phyloP scores from a whole-genome alignment of 2,888 invertebrate species.

The Tipula helvola region DNA sequence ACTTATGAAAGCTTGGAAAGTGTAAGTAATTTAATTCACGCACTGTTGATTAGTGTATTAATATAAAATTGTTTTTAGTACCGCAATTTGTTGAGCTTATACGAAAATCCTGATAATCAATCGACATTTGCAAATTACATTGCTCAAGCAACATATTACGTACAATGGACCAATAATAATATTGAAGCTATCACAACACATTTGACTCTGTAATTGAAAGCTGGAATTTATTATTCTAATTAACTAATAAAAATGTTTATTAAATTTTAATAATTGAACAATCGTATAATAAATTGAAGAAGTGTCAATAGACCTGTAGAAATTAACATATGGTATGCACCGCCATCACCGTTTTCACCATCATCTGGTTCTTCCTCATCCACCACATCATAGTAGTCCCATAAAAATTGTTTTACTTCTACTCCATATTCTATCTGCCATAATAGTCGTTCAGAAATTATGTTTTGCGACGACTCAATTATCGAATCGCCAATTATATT shows the following conservation, averaged over 20 bases:
- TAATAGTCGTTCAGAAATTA: background rate
- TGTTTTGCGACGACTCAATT: background rate
- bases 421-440: background rate
- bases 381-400: background rate
- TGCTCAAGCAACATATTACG: background rate
- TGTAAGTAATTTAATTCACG: background rate
- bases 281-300: background rate
- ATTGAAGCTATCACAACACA: background rate
- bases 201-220: background rate
- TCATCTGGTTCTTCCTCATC: background rate
- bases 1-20: background rate
- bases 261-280: background rate
- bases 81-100: background rate
- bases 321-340: background rate
- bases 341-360: background rate
- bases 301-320: background rate
- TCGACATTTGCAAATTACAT: background rate
- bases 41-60: background rate
- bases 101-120: background rate
- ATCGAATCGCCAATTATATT: background rate
- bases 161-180: background rate
- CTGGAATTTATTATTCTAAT: background rate
- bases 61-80: background rate
- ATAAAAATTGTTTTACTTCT: background rate
- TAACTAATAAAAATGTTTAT: background rate